phyloP scores from a whole-genome alignment of 2,113 vertebrate genomes.

The Poeciliopsis occidentalis region DNA sequence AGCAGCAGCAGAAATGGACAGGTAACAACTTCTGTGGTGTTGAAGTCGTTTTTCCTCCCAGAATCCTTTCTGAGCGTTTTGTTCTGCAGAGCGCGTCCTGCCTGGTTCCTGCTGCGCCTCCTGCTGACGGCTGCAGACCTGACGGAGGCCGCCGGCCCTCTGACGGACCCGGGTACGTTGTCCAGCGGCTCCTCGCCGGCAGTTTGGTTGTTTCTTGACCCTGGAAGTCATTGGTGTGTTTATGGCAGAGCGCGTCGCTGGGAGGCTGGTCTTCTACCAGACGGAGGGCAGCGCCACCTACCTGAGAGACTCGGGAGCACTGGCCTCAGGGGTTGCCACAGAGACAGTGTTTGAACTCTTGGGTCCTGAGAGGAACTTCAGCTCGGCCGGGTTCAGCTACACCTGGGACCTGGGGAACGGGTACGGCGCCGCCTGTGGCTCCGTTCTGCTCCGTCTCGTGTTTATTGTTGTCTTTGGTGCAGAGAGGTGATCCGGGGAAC shows the following conservation, averaged over 20 bases:
- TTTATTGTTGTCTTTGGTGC: background rate
- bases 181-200: background rate
- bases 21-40: slow-evolving; percentile 43
- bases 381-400: slow-evolving; percentile 81
- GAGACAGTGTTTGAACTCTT: slow-evolving; percentile 83
- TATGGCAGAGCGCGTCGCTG: slow-evolving; percentile 82
- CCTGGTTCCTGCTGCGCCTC: slow-evolving; percentile 32
- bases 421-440: slow-evolving; percentile 62
- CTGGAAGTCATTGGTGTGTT: background rate
- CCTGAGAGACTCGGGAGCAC: slow-evolving; percentile 69
- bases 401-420: slow-evolving; percentile 89
- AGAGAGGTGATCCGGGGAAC: slow-evolving; percentile 83
- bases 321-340: slow-evolving; percentile 75
- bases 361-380: slow-evolving; percentile 83
- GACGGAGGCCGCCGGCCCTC: slow-evolving; percentile 22
- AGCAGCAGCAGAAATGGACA: slow-evolving; percentile 63
- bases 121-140: slow-evolving; percentile 28
- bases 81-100: slow-evolving; percentile 24
- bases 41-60: background rate
- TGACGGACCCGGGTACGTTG: slow-evolving; percentile 62
- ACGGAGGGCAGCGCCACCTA: slow-evolving; percentile 77
- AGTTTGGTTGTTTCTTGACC: background rate
- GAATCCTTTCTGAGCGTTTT: background rate
- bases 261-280: slow-evolving; percentile 84
- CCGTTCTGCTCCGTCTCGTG: background rate